These are phyloP conservation scores for Melanotaenia boesemani DNA, from an alignment of 2,797 vertebrate species.

Conservation along the genomic window DNA sequence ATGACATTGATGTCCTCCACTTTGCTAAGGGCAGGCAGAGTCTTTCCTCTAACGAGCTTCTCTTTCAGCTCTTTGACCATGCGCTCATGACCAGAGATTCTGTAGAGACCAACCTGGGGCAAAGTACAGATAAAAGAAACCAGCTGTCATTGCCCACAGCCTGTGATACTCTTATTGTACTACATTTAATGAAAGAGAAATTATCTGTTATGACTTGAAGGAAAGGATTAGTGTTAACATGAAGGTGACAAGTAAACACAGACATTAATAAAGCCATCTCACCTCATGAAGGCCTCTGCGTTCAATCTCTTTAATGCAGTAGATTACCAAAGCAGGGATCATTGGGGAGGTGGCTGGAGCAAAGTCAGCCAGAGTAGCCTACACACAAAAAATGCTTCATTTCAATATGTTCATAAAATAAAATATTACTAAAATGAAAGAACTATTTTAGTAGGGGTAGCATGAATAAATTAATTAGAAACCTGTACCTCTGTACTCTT, in stretches of 20 bases:
- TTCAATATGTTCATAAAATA: background rate
- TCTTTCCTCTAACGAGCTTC: slow-evolving; percentile 89
- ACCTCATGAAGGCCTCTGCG: slow-evolving; percentile 92
- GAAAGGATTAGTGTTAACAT: slow-evolving; percentile 8
- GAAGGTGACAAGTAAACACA: slow-evolving; percentile 19
- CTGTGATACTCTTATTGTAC: slow-evolving; percentile 15
- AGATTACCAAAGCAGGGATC: slow-evolving; percentile 91
- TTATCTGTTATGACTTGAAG: slow-evolving; percentile 13
- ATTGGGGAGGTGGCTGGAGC: slow-evolving; percentile 87
- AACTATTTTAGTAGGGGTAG: background rate
- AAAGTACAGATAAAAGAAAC: slow-evolving; percentile 19
- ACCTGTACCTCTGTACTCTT: slow-evolving; percentile 84
- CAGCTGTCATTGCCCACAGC: slow-evolving; percentile 15
- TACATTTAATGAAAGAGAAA: slow-evolving; percentile 30
- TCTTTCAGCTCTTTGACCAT: slow-evolving; percentile 92
- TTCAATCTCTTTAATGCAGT: slow-evolving; percentile 94
- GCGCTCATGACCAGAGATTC: slow-evolving; percentile 90
- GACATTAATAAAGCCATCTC: slow-evolving; percentile 44
- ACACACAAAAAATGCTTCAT: slow-evolving; percentile 26
- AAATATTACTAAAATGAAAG: background rate
- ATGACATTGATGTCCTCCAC: slow-evolving; percentile 93
- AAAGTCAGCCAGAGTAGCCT: slow-evolving; percentile 90
- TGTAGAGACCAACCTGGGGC: slow-evolving; percentile 89
- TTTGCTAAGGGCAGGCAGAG: slow-evolving; percentile 87
- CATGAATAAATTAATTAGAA: background rate